Conservation (phyloP, 2,797 vertebrate species). For the Nannoperca obscura region DNA sequence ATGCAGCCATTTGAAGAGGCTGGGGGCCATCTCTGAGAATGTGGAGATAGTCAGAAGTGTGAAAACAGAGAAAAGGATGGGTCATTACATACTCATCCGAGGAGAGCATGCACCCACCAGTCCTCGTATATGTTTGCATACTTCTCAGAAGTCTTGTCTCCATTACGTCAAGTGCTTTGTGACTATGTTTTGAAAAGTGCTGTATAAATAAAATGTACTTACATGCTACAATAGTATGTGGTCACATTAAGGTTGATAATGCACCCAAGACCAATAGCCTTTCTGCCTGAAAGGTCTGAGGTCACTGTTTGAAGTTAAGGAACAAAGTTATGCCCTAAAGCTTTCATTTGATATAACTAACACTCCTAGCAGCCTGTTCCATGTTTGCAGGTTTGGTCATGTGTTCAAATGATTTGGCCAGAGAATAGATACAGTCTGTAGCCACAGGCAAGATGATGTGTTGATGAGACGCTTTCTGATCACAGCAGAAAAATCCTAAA, state of each 20-base stretch:
- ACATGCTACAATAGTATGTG: neutral
- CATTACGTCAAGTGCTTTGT: neutral
- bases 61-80: slow-evolving; percentile 10
- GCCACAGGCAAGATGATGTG: slow-evolving; percentile 24
- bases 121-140: neutral
- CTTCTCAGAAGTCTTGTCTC: neutral
- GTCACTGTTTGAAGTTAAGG: slow-evolving; percentile 10
- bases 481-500: slow-evolving; percentile 5
- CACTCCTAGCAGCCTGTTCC: neutral
- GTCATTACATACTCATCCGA: neutral
- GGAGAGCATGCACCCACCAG: neutral
- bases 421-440: slow-evolving; percentile 30
- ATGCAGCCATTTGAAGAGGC: slow-evolving; percentile 24
- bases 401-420: slow-evolving; percentile 18
- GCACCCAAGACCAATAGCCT: neutral
- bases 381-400: slow-evolving; percentile 36
- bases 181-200: neutral
- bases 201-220: neutral
- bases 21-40: slow-evolving; percentile 1
- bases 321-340: neutral
- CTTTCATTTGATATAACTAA: neutral
- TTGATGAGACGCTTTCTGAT: slow-evolving; percentile 4
- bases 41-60: slow-evolving; percentile 59
- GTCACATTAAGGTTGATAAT: neutral
- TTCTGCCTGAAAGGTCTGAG: neutral